Evolutionary conservation across 2,797 vertebrate species (phyloP).

Genomic region (Prionace glauca): DNA sequence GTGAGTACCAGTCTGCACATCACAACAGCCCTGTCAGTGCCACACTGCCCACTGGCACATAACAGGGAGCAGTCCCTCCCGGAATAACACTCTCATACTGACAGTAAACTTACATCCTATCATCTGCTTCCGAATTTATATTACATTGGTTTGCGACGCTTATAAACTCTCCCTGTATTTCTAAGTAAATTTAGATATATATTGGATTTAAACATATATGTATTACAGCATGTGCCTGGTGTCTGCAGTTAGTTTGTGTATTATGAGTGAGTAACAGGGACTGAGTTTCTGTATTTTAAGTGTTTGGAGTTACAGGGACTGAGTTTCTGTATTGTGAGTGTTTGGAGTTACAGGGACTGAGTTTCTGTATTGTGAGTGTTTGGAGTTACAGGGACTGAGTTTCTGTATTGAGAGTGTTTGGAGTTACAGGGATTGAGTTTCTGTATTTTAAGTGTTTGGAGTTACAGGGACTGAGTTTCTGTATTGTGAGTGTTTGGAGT

Average conservation of each 20-base stretch:
- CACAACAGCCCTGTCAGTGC: neutral
- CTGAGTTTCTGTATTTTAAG: neutral
- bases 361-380: neutral
- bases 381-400: no score
- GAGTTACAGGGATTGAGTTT: no score
- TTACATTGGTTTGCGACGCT: neutral
- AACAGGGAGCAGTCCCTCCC: neutral
- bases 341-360: no score
- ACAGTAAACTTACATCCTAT: neutral
- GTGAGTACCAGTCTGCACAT: constrained; percentile 63
- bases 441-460: neutral
- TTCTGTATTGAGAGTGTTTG: no score
- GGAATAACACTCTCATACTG: no score
- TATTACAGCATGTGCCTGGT: neutral
- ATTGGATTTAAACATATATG: neutral
- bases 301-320: neutral
- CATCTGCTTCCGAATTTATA: neutral
- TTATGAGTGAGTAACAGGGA: no score
- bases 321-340: neutral
- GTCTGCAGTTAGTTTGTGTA: neutral
- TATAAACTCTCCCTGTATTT: neutral
- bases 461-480: neutral
- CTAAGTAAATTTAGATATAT: neutral
- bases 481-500: no score
- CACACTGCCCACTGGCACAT: neutral